Evolutionary conservation across 2,888 invertebrate genomes (phyloP), one percentile per base, ranked within the genome.

Genomic region (Euplagia quadripunctaria): DNA sequence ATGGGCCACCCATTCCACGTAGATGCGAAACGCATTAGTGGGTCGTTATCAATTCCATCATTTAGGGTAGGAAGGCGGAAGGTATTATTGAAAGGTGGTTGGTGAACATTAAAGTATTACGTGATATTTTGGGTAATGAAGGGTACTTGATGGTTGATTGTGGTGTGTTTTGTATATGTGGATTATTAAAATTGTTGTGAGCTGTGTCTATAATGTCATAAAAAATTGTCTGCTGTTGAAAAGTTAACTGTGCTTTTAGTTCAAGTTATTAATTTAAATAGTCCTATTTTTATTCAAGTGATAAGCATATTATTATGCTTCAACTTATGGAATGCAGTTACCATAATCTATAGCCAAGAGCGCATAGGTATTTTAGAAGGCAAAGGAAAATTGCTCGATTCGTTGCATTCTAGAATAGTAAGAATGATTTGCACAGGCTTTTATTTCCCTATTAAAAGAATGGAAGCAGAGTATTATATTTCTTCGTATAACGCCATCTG

Each of bases 11-110:
- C 31, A 42, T 51, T 49, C 42, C 31, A 55, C 42, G 63, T 67
- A 43, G 42, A 68, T 68, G 61, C 20, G 63, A 31, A 70, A 72
- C 67, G 49, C 61, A 75, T 69, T 73, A 73, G 43, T 61, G 58
- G 43, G 49, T 58, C 51, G 51, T 68, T 65, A 65, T 66, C 67
- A 64, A 58, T 31, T 41, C 51, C 72, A 67, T 72, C 51, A 63
- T 46, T 71, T 72, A n/a, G n/a, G 16, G 42, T 46, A 16, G 43
- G 66, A 31, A 55, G 46, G 61, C 9, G 12, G 14, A n/a, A 16
- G 43, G 61, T 66, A 9, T 14, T 17, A 51, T 64, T 31, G n/a
- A 9, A 42, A 20, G 61, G 46, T 61, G 61, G 8, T 61, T 16
- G 20, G 11, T 51, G 5, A 14, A 51, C 46, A 46, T 46, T 9